phyloP scores from a whole-genome alignment of 2,797 vertebrate genomes.

The Acipenser transmontanus region DNA sequence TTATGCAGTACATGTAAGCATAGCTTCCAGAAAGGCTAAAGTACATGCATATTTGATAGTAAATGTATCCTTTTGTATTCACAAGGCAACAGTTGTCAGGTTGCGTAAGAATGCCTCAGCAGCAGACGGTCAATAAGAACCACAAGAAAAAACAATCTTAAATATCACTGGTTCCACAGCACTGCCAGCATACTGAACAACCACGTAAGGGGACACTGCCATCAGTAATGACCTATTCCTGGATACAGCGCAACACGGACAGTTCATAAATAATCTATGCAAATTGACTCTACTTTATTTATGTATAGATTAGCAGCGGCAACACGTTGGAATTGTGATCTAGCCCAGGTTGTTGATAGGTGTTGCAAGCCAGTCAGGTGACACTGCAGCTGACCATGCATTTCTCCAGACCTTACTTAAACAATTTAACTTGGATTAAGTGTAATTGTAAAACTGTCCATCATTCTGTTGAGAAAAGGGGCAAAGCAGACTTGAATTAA shows the following conservation, averaged over 20 bases:
- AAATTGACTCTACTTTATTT: background rate
- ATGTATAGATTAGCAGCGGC: background rate
- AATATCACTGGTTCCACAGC: background rate
- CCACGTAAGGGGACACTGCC: background rate
- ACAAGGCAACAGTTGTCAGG: constrained; percentile 52
- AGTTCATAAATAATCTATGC: background rate
- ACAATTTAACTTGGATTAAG: too few species aligned
- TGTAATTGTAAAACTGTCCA: too few species aligned
- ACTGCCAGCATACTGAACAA: background rate
- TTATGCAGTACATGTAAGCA: constrained; percentile 29
- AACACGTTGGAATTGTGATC: background rate
- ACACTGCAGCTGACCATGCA: too few species aligned
- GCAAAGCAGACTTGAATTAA: too few species aligned
- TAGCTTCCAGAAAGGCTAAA: constrained; percentile 34
- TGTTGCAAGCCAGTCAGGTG: too few species aligned
- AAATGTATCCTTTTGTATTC: constrained; percentile 40
- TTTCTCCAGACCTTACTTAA: too few species aligned
- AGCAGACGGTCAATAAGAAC: constrained; percentile 39
- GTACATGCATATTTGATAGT: constrained; percentile 50
- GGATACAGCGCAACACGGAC: background rate
- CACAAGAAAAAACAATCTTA: background rate
- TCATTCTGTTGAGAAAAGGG: too few species aligned
- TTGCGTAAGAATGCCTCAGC: constrained; percentile 29
- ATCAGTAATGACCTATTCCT: background rate
- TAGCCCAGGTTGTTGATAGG: too few species aligned